Evolutionary conservation across 2,888 invertebrate genomes (phyloP).

Genomic region (Bimastos eiseni): DNA sequence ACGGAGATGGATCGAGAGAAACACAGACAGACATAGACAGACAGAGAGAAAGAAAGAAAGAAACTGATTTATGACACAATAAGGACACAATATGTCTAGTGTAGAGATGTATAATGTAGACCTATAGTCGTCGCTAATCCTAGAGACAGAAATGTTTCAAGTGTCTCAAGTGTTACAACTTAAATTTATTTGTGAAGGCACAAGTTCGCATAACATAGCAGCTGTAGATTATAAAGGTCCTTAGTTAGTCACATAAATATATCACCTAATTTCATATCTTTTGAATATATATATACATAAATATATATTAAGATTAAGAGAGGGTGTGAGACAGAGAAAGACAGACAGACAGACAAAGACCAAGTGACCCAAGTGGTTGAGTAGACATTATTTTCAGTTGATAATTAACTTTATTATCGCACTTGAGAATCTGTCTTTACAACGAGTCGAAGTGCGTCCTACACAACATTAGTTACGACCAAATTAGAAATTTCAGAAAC

Average conservation of each 20-base stretch:
- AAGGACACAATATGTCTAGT: no score
- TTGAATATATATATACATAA: neutral
- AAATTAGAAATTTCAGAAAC: no score
- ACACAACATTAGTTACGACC: neutral
- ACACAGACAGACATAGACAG: neutral
- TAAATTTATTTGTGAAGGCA: neutral
- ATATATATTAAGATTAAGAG: neutral
- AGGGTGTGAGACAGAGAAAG: no score
- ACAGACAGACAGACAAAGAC: no score
- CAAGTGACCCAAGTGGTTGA: neutral
- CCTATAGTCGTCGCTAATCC: neutral
- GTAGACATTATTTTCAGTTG: neutral
- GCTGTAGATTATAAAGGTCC: no score
- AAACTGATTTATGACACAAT: no score
- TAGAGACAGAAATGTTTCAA: neutral
- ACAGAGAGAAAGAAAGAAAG: no score
- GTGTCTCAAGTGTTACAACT: neutral
- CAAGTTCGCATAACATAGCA: neutral
- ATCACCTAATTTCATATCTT: neutral
- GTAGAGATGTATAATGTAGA: no score
- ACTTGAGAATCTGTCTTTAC: neutral
- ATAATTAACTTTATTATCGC: neutral
- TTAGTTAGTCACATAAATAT: no score
- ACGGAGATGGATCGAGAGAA: neutral
- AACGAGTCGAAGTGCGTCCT: neutral